Evolutionary conservation across 1,140 invertebrate species (phyloP).

Genomic region (Olivierus martensii): DNA sequence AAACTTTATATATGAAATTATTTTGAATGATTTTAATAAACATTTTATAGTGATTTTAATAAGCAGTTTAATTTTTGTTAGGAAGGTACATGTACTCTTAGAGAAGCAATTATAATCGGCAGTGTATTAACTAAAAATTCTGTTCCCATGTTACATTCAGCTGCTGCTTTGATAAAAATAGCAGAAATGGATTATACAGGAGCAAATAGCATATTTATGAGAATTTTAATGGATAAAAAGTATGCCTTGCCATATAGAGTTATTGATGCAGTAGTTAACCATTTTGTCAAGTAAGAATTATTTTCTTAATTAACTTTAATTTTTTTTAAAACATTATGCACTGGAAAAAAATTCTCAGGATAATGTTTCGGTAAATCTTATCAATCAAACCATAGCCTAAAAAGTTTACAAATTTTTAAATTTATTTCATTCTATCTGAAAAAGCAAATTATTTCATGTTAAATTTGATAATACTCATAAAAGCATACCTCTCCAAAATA

Average conservation of each 20-base stretch:
- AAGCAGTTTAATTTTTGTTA: slow-evolving; percentile 31
- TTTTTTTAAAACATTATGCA: too few relatives aligned
- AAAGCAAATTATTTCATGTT: too few relatives aligned
- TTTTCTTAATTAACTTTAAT: background rate
- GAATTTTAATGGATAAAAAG: slow-evolving; percentile 93
- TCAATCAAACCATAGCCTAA: too few relatives aligned
- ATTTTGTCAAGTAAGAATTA: slow-evolving; percentile 63
- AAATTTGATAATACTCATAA: too few relatives aligned
- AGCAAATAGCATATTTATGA: slow-evolving; percentile 91
- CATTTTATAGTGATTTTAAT: too few relatives aligned
- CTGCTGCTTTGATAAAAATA: slow-evolving; percentile 86
- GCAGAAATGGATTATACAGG: slow-evolving; percentile 96
- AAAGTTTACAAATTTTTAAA: too few relatives aligned
- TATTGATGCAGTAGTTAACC: slow-evolving; percentile 87
- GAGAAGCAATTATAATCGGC: slow-evolving; percentile 90
- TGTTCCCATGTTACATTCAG: slow-evolving; percentile 91
- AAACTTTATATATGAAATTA: too few relatives aligned
- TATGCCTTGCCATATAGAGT: slow-evolving; percentile 94
- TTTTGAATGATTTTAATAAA: too few relatives aligned
- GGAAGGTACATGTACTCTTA: slow-evolving; percentile 80
- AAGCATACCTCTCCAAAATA: too few relatives aligned
- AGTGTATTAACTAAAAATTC: slow-evolving; percentile 82
- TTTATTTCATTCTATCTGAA: too few relatives aligned
- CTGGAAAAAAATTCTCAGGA: too few relatives aligned
- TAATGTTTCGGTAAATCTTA: too few relatives aligned